phyloP scores from a whole-genome alignment of 2,888 invertebrate species.

The Norana najaformis region DNA sequence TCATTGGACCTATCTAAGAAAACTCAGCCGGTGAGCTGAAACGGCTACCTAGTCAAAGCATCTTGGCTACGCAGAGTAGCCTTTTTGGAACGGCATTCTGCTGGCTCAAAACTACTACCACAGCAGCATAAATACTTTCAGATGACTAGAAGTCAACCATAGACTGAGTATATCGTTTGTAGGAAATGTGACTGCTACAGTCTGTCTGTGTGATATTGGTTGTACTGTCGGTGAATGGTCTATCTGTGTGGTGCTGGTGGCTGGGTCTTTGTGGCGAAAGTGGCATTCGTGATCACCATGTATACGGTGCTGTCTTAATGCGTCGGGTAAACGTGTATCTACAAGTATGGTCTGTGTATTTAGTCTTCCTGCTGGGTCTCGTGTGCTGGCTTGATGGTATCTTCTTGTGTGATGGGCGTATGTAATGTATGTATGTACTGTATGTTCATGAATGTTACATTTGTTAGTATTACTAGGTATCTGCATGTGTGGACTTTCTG shows the following conservation, averaged over 20 bases:
- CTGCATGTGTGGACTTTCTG: no score
- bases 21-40: background rate
- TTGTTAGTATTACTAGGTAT: no score
- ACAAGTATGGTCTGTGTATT: no score
- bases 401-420: no score
- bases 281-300: background rate
- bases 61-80: background rate
- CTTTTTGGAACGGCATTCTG: background rate
- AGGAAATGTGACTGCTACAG: no score
- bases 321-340: no score
- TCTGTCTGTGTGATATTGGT: background rate
- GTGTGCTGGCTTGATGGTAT: no score
- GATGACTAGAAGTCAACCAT: background rate
- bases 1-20: background rate
- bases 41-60: background rate
- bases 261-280: background rate
- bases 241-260: background rate
- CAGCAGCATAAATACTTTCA: slow-evolving; percentile 3
- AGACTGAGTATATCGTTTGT: background rate
- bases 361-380: no score
- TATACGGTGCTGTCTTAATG: no score
- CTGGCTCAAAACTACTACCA: background rate
- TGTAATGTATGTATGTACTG: no score
- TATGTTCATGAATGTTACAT: no score
- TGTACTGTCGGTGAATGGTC: no score